Percentiles rank a stretch among this genome's conserved stretches.
Evolutionary conservation across 2,797 vertebrate species (phyloP).

Genomic region (Potorous gilbertii): DNA sequence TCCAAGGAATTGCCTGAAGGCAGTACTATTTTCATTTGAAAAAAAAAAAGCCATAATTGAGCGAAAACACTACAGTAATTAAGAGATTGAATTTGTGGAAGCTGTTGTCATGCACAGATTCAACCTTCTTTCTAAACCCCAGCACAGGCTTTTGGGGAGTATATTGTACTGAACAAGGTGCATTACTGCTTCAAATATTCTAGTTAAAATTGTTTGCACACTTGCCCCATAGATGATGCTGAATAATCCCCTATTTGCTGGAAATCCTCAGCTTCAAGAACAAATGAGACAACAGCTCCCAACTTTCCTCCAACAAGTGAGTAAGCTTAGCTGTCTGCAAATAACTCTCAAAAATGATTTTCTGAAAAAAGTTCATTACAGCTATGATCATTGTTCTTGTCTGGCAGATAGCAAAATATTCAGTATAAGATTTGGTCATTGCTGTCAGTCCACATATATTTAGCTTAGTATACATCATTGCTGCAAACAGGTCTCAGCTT

Average conservation of each 20-base stretch:
- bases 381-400: constrained; percentile 63
- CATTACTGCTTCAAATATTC: constrained; percentile 76
- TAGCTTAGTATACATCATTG: constrained; percentile 61
- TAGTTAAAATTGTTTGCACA: constrained; percentile 80
- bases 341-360: constrained; percentile 60
- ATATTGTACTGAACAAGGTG: constrained; percentile 78
- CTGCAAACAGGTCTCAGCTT: constrained; percentile 39
- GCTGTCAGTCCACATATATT: constrained; percentile 51
- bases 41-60: constrained; percentile 27
- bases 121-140: constrained; percentile 70
- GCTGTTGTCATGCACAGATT: constrained; percentile 46
- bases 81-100: background rate
- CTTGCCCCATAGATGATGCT: constrained; percentile 90
- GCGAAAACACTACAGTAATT: background rate
- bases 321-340: constrained; percentile 76
- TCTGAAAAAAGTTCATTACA: constrained; percentile 66
- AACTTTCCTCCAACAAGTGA: constrained; percentile 92
- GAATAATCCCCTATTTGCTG: constrained; percentile 94
- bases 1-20: constrained; percentile 60
- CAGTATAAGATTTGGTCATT: constrained; percentile 35
- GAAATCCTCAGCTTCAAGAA: constrained; percentile 92
- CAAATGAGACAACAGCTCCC: constrained; percentile 94
- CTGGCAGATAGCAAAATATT: constrained; percentile 63
- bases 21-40: constrained; percentile 45
- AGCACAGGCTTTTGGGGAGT: constrained; percentile 67